phyloP scores from a whole-genome alignment of 1,140 invertebrate genomes.

The Chlorops oryzae region DNA sequence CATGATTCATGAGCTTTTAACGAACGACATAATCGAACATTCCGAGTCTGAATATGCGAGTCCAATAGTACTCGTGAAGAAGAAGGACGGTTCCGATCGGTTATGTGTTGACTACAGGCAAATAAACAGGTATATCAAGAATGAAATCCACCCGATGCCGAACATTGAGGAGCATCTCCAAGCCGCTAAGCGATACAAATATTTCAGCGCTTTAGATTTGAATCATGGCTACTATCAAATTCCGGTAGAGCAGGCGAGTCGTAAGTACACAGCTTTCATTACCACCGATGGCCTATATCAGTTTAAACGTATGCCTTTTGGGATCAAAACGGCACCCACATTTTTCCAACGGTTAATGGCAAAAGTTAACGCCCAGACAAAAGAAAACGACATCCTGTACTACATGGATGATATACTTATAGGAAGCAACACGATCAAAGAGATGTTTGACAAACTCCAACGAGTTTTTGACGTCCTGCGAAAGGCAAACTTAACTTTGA shows the following conservation, averaged over 20 bases:
- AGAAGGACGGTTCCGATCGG: conserved; percentile 27
- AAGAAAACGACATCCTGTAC: neutral
- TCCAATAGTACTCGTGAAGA: conserved; percentile 30
- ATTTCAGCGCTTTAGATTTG: conserved; percentile 28
- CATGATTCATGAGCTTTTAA: too few species aligned
- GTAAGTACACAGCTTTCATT: conserved; percentile 39
- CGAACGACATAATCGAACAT: too few species aligned
- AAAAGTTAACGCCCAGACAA: conserved; percentile 2
- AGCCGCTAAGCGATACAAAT: conserved; percentile 6
- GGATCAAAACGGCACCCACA: conserved; percentile 25
- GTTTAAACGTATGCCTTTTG: conserved; percentile 50
- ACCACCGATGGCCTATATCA: conserved; percentile 48
- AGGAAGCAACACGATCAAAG: neutral
- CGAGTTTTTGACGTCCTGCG: neutral
- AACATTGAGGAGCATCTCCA: conserved; percentile 30
- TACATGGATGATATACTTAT: too few species aligned
- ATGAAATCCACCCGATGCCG: conserved; percentile 24
- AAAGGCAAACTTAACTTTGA: conserved; percentile 43
- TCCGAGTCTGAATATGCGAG: conserved; percentile 27
- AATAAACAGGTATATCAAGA: conserved; percentile 42
- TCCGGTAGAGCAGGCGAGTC: conserved; percentile 14
- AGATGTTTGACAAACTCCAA: conserved; percentile 1
- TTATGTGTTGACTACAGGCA: conserved; percentile 44
- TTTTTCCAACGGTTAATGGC: conserved; percentile 38
- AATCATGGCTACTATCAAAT: conserved; percentile 37